Conservation (phyloP, 2,113 vertebrate genomes). For the Tricholaema leucomelas region DNA sequence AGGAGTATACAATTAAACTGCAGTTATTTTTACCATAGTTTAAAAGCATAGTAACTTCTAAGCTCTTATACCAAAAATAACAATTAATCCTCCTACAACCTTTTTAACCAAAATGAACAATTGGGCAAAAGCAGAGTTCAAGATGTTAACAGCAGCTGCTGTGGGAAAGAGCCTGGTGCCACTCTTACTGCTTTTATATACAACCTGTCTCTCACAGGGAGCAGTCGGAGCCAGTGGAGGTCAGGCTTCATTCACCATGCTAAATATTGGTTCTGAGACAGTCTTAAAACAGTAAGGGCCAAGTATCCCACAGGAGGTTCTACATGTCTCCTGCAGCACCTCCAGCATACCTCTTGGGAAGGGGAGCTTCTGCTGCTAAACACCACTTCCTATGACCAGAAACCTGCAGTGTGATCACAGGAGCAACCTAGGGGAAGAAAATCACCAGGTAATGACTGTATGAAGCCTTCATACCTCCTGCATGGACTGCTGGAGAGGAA, state of each 20-base stretch:
- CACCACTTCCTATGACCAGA: not conserved
- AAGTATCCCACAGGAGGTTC: not conserved
- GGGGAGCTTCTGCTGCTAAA: not conserved
- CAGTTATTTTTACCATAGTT: not conserved
- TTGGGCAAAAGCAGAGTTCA: not conserved
- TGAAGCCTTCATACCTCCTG: accelerated
- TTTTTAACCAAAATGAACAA: not conserved
- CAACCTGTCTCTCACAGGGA: too few relatives aligned
- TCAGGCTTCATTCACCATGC: not conserved
- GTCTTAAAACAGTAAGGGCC: not conserved
- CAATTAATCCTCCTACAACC: too few relatives aligned
- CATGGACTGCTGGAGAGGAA: not conserved
- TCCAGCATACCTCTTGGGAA: not conserved
- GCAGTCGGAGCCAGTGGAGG: not conserved
- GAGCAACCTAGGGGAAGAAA: not conserved
- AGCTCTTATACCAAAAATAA: not conserved
- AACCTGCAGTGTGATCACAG: accelerated
- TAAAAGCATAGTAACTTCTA: not conserved
- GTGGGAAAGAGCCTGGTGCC: not conserved
- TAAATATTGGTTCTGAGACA: not conserved
- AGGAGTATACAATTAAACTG: not conserved
- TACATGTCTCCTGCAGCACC: not conserved
- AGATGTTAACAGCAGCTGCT: not conserved
- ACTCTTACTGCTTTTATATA: not conserved
- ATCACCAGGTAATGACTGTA: accelerated